phyloP scores from a whole-genome alignment of 1,140 invertebrate genomes.

The Diplogasteroides magnus region DNA sequence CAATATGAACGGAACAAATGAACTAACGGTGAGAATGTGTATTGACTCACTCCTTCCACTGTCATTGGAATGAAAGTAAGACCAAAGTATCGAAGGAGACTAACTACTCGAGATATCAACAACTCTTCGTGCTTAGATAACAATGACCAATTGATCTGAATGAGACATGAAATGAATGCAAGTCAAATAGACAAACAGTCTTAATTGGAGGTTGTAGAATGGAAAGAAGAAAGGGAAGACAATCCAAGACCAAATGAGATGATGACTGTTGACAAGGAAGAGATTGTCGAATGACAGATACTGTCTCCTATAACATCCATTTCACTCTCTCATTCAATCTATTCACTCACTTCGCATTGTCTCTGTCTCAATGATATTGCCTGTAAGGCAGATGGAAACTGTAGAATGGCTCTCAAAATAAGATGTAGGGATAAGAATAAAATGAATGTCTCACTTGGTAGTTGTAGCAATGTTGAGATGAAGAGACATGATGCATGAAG shows the following conservation, averaged over 20 bases:
- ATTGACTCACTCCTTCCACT: not conserved
- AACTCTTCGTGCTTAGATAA: constrained; percentile 2
- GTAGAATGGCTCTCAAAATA: constrained; percentile 9
- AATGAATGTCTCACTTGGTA: constrained; percentile 19
- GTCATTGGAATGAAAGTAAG: not conserved
- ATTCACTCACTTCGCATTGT: too few species aligned
- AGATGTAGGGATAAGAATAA: not conserved
- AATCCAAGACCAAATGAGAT: constrained; percentile 15
- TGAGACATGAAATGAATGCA: not conserved
- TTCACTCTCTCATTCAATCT: too few species aligned
- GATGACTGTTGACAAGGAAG: constrained; percentile 7
- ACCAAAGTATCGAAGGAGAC: not conserved
- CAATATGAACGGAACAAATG: not conserved
- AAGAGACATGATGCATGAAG: too few species aligned
- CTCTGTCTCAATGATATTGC: constrained; percentile 7
- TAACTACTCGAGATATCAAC: too few species aligned
- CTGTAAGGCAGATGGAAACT: constrained; percentile 26
- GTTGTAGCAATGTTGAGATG: constrained; percentile 28
- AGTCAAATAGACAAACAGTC: constrained; percentile 14
- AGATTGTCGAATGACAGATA: constrained; percentile 2
- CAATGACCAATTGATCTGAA: not conserved
- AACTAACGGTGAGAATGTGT: not conserved
- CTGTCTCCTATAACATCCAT: too few species aligned
- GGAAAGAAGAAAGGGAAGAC: constrained; percentile 7
- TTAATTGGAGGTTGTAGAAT: constrained; percentile 29